Percentiles rank a stretch among this genome's conserved stretches.
phyloP scores from a whole-genome alignment of 2,797 vertebrate species.

The Menidia menidia region DNA sequence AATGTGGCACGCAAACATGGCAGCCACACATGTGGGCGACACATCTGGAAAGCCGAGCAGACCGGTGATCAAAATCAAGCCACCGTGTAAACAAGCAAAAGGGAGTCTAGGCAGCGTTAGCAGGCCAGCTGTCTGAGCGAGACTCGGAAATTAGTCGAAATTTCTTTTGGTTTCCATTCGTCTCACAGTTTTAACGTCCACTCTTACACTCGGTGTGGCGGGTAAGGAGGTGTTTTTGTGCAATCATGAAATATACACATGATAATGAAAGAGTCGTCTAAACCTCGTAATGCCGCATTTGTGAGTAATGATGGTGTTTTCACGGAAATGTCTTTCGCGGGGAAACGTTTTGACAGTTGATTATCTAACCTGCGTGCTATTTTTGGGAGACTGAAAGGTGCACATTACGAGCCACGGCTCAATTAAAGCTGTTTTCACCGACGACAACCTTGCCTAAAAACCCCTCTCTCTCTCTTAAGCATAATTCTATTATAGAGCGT shows the following conservation, averaged over 20 bases:
- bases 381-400: slow-evolving; percentile 64
- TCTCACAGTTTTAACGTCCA: slow-evolving; percentile 7
- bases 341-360: slow-evolving; percentile 69
- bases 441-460: slow-evolving; percentile 66
- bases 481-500: slow-evolving; percentile 77
- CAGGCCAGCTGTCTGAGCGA: slow-evolving; percentile 70
- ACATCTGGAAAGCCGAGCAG: slow-evolving; percentile 80
- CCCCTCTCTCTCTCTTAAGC: slow-evolving; percentile 54
- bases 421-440: slow-evolving; percentile 71
- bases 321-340: slow-evolving; percentile 52
- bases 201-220: neutral
- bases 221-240: neutral
- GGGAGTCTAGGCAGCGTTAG: slow-evolving; percentile 49
- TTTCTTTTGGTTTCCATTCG: slow-evolving; percentile 33
- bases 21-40: slow-evolving; percentile 64
- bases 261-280: slow-evolving; percentile 47
- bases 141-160: slow-evolving; percentile 52
- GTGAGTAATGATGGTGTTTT: slow-evolving; percentile 55
- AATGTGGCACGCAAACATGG: slow-evolving; percentile 19
- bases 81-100: slow-evolving; percentile 71
- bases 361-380: slow-evolving; percentile 72
- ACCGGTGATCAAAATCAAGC: slow-evolving; percentile 80
- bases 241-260: slow-evolving; percentile 20
- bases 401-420: slow-evolving; percentile 67
- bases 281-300: slow-evolving; percentile 49